Conservation (phyloP, 1,140 invertebrate genomes). For the Hypothenemus hampei region DNA sequence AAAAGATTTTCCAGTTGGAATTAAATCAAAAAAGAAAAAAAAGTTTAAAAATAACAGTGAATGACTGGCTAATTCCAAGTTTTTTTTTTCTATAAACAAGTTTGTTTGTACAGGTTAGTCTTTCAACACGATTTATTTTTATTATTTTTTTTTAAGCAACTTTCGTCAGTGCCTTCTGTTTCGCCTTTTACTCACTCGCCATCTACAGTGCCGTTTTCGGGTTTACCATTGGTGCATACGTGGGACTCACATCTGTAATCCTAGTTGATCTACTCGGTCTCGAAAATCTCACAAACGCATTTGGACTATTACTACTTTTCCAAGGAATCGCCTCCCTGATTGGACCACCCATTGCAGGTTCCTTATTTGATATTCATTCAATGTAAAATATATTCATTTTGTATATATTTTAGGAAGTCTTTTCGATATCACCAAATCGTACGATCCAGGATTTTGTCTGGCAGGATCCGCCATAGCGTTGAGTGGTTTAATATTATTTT, state of each 20-base stretch:
- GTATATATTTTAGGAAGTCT: constrained; percentile 63
- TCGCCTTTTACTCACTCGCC: constrained; percentile 62
- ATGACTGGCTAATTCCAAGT: no score
- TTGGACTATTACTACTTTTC: constrained; percentile 85
- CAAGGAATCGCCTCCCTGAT: constrained; percentile 87
- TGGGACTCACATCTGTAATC: constrained; percentile 87
- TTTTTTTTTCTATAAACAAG: no score
- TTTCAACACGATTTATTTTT: no score
- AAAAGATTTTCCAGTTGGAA: no score
- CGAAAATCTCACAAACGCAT: constrained; percentile 86
- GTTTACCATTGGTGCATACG: constrained; percentile 86
- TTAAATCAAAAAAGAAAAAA: no score
- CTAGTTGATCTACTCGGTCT: constrained; percentile 81
- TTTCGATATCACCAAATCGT: constrained; percentile 70
- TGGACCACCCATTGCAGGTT: constrained; percentile 84
- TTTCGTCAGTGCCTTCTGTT: constrained; percentile 66
- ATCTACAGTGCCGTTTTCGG: constrained; percentile 81
- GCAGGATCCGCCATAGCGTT: constrained; percentile 76
- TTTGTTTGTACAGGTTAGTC: no score
- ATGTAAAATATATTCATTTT: background rate
- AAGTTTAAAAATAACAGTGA: no score
- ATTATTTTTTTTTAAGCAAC: constrained; percentile 62
- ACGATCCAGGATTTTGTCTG: constrained; percentile 77
- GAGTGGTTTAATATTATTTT: constrained; percentile 84
- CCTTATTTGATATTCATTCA: background rate